Conservation (phyloP, 2,888 invertebrate species). For the Leptopilina myrica region DNA sequence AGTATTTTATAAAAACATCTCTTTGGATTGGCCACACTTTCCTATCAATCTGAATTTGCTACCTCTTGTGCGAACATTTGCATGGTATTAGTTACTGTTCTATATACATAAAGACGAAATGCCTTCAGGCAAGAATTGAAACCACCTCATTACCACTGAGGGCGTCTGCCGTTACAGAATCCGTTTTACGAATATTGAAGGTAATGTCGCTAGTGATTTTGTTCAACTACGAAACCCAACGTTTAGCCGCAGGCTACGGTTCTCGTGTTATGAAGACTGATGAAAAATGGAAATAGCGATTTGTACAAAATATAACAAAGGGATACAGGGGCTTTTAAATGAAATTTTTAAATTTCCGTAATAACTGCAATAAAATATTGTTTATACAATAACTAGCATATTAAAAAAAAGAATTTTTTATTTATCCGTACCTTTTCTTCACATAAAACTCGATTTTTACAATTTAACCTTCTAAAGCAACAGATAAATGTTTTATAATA, state of each 20-base stretch:
- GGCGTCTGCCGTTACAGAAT: constrained; percentile 71
- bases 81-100: constrained; percentile 68
- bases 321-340: background rate
- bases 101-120: constrained; percentile 58
- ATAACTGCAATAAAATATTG: too few species aligned
- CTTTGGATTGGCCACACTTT: background rate
- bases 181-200: constrained; percentile 76
- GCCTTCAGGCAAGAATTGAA: constrained; percentile 76
- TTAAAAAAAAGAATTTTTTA: too few species aligned
- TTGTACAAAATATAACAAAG: constrained; percentile 18
- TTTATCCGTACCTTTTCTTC: too few species aligned
- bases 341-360: too few species aligned
- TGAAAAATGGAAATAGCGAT: constrained; percentile 74
- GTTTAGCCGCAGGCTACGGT: constrained; percentile 62
- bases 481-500: too few species aligned
- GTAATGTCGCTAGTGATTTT: constrained; percentile 76
- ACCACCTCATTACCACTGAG: constrained; percentile 74
- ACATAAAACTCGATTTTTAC: too few species aligned
- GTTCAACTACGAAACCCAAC: constrained; percentile 68
- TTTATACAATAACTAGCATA: too few species aligned
- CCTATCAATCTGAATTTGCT: constrained; percentile 66
- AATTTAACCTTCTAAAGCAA: too few species aligned
- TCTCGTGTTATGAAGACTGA: constrained; percentile 64
- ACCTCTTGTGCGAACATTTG: constrained; percentile 66
- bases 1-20: too few species aligned